phyloP scores from a whole-genome alignment of 2,888 invertebrate genomes.

The Harpalus rufipes region DNA sequence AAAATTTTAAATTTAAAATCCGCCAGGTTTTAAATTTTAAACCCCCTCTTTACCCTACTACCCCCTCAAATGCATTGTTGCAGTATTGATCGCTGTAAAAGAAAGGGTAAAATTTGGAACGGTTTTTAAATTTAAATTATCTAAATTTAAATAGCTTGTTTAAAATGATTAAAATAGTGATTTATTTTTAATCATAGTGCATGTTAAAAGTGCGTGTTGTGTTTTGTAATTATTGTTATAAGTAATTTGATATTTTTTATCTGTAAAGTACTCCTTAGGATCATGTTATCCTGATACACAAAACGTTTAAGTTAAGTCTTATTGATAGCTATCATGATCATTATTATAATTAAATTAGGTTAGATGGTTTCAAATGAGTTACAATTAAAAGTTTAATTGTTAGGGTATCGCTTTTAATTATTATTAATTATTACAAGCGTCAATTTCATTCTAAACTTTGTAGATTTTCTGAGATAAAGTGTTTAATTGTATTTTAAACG shows the following conservation, averaged over 20 bases:
- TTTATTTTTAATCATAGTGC: not conserved
- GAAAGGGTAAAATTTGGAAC: not conserved
- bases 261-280: not conserved
- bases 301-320: conserved; percentile 6
- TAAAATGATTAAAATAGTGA: not conserved
- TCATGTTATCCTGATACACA: conserved; percentile 13
- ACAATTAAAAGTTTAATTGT: not conserved
- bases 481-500: not conserved
- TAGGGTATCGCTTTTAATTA: not conserved
- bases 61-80: not conserved
- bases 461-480: not conserved
- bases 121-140: not conserved
- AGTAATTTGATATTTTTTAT: not conserved
- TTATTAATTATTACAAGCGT: not conserved
- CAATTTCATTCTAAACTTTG: not conserved
- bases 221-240: not conserved
- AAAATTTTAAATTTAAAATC: conserved; percentile 51
- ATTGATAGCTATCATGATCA: not conserved
- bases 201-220: not conserved
- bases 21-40: conserved; percentile 19
- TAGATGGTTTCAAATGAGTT: not conserved
- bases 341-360: not conserved
- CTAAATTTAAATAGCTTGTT: not conserved
- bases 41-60: not conserved
- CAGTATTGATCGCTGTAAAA: not conserved